Conservation (phyloP, 2,888 invertebrate species). For the Muscina levida region DNA sequence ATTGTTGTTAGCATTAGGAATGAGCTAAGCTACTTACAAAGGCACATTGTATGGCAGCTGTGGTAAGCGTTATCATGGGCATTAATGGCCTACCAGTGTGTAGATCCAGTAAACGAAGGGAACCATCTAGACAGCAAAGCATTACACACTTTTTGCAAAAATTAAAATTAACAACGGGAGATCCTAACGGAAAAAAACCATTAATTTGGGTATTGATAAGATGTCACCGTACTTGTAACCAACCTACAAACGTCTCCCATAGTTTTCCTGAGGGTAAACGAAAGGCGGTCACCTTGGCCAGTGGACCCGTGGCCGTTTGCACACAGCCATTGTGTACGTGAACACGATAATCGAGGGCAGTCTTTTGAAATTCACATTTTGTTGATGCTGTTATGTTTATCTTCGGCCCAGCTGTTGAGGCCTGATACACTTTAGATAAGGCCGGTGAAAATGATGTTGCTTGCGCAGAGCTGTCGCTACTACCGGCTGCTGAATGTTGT, state of each 20-base stretch:
- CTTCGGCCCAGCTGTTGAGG: constrained; percentile 71
- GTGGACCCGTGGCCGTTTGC: constrained; percentile 83
- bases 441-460: constrained; percentile 15
- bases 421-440: constrained; percentile 66
- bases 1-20: too few species aligned
- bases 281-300: constrained; percentile 82
- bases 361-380: constrained; percentile 76
- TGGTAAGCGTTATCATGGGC: constrained; percentile 76
- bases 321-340: constrained; percentile 81
- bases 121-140: constrained; percentile 78
- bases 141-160: constrained; percentile 77
- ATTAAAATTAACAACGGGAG: constrained; percentile 78
- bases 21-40: constrained; percentile 76
- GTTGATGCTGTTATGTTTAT: constrained; percentile 70
- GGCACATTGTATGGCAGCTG: constrained; percentile 76
- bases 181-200: too few species aligned
- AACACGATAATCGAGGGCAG: constrained; percentile 80
- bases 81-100: constrained; percentile 75
- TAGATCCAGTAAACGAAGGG: constrained; percentile 75
- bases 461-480: constrained; percentile 40
- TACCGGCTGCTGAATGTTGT: constrained; percentile 68
- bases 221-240: constrained; percentile 35
- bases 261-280: constrained; percentile 83
- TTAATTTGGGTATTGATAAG: too few species aligned
- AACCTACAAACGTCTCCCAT: constrained; percentile 87